Conservation (phyloP, 2,888 invertebrate species). For the Antitype chi region DNA sequence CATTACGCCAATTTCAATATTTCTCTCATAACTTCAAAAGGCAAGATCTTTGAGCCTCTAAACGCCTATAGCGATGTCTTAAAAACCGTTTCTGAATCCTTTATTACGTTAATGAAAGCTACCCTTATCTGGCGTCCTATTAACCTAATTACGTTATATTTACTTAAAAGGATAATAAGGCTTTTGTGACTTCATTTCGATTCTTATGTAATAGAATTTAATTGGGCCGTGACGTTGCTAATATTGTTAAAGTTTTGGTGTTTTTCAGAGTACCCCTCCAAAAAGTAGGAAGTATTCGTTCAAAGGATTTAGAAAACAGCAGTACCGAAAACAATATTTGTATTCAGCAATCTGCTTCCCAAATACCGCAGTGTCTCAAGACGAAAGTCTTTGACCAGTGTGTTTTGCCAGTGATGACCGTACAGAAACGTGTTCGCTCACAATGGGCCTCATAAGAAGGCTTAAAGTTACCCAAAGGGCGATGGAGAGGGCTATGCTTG, state of each 20-base stretch:
- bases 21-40: conserved; percentile 27
- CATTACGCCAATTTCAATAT: neutral
- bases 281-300: neutral
- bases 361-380: no score
- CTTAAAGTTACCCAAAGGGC: no score
- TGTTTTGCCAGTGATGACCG: no score
- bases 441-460: no score
- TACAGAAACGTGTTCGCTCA: no score
- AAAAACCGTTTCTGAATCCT: conserved; percentile 26
- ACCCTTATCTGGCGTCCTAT: conserved; percentile 8
- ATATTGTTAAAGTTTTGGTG: neutral
- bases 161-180: conserved; percentile 30
- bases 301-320: neutral
- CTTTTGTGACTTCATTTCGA: conserved; percentile 39
- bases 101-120: conserved; percentile 26
- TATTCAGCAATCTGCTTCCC: neutral
- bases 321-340: neutral
- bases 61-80: conserved; percentile 26
- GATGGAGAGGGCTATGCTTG: no score
- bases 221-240: neutral
- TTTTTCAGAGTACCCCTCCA: no score
- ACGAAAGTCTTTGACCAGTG: no score
- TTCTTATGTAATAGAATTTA: conserved; percentile 23
- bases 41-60: conserved; percentile 20
- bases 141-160: conserved; percentile 52